These are phyloP conservation scores for Tursiops truncatus DNA, from an alignment of 2,113 vertebrate genomes.

Conservation along the genomic window DNA sequence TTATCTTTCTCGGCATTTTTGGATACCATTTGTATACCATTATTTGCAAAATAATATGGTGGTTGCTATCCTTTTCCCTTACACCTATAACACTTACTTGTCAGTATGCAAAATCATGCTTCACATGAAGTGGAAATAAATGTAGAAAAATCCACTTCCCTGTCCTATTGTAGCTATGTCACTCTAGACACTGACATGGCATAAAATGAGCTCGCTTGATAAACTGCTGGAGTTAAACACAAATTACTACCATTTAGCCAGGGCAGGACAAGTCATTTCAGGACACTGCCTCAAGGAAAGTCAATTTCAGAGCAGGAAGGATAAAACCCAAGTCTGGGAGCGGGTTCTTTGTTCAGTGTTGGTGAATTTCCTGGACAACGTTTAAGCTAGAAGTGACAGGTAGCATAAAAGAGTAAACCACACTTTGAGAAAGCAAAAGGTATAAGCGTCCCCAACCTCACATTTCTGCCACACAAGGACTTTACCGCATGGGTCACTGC, in stretches of 20 bases:
- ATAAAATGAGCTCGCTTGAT: neutral
- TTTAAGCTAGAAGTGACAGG: constrained; percentile 26
- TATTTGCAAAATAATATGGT: constrained; percentile 13
- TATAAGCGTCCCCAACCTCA: neutral
- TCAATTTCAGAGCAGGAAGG: constrained; percentile 36
- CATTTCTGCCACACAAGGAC: neutral
- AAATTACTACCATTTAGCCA: neutral
- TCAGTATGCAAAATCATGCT: neutral
- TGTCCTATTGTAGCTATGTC: neutral
- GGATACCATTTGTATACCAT: neutral
- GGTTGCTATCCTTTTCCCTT: neutral
- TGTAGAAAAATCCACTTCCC: neutral
- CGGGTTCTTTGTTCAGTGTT: constrained; percentile 15
- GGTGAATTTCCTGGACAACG: constrained; percentile 31
- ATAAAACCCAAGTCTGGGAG: neutral
- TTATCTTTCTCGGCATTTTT: neutral
- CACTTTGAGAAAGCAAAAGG: neutral
- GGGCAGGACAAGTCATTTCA: neutral
- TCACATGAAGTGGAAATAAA: neutral
- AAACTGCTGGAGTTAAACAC: neutral
- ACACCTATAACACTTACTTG: constrained; percentile 8
- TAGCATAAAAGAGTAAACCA: neutral
- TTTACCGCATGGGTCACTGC: neutral
- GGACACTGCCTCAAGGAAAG: neutral
- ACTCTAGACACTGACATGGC: neutral